A percentile compares a stretch with the other conserved stretches of the same genome.
phyloP scores from a whole-genome alignment of 2,888 invertebrate genomes.

The Eurois occulta region DNA sequence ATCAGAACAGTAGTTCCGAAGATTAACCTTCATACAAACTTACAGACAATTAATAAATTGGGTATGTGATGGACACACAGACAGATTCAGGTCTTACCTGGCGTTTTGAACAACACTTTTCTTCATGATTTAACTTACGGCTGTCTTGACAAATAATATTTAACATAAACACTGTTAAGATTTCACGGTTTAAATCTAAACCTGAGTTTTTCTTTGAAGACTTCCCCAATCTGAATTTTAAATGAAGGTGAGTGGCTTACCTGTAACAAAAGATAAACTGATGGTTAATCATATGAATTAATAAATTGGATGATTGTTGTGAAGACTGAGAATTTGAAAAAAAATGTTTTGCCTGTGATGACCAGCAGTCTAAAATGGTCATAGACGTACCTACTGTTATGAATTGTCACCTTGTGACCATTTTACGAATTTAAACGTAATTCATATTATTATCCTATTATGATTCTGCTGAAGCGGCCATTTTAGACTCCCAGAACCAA shows the following conservation, averaged over 20 bases:
- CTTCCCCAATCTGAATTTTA: not conserved
- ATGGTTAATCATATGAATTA: not conserved
- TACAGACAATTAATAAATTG: not conserved
- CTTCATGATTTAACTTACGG: not conserved
- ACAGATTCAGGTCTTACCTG: not conserved
- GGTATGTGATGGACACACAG: not conserved
- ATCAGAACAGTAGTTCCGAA: too few relatives aligned
- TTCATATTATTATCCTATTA: too few relatives aligned
- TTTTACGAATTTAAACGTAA: too few relatives aligned
- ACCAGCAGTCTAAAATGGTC: too few relatives aligned
- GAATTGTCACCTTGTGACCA: too few relatives aligned
- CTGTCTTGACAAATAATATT: not conserved
- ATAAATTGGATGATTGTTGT: not conserved
- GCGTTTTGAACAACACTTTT: not conserved
- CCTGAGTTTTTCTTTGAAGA: not conserved
- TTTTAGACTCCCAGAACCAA: not conserved
- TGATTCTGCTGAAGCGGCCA: too few relatives aligned
- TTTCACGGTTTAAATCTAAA: too few relatives aligned
- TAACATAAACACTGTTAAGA: too few relatives aligned
- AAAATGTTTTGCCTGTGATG: too few relatives aligned
- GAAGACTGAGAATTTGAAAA: too few relatives aligned
- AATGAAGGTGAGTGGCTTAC: constrained; percentile 15
- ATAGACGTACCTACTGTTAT: too few relatives aligned
- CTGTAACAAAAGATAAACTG: constrained; percentile 33
- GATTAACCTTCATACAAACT: too few relatives aligned